A percentile compares a stretch with the other conserved stretches of the same genome.
Evolutionary conservation across 2,113 vertebrate species (phyloP).

Genomic region (Chrysochloris asiatica): DNA sequence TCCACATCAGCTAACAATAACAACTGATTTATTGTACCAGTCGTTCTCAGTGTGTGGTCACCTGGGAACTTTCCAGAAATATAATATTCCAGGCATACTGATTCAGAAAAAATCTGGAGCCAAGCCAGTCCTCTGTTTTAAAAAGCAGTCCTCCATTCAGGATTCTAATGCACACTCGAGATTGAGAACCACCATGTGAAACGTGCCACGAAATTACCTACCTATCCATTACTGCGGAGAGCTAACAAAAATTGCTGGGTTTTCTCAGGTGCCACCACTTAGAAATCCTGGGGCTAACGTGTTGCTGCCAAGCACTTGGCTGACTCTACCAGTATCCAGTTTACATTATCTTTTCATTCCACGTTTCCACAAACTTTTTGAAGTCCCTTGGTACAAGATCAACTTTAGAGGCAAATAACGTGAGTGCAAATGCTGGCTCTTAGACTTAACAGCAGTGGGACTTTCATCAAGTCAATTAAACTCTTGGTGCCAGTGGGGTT

Average conservation of each 20-base stretch:
- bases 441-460: neutral
- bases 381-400: neutral
- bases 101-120: slow-evolving; percentile 11
- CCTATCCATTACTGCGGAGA: neutral
- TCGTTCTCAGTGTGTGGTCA: too few relatives aligned
- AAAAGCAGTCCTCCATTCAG: too few relatives aligned
- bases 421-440: neutral
- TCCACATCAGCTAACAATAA: neutral
- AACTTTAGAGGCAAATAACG: neutral
- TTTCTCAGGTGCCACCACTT: slow-evolving; percentile 32
- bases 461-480: neutral
- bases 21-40: too few relatives aligned
- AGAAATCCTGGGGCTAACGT: neutral
- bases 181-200: neutral
- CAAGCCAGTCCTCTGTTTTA: too few relatives aligned
- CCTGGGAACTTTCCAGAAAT: slow-evolving; percentile 4
- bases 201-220: neutral
- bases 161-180: neutral
- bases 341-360: too few relatives aligned
- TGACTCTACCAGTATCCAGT: neutral
- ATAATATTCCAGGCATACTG: neutral
- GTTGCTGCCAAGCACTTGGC: neutral
- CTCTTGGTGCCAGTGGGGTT: too few relatives aligned
- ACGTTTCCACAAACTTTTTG: too few relatives aligned
- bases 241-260: neutral